Percentiles rank a stretch among this genome's conserved stretches.
Conservation (phyloP, 2,888 invertebrate species). For the Heteromyza rotundicornis region DNA sequence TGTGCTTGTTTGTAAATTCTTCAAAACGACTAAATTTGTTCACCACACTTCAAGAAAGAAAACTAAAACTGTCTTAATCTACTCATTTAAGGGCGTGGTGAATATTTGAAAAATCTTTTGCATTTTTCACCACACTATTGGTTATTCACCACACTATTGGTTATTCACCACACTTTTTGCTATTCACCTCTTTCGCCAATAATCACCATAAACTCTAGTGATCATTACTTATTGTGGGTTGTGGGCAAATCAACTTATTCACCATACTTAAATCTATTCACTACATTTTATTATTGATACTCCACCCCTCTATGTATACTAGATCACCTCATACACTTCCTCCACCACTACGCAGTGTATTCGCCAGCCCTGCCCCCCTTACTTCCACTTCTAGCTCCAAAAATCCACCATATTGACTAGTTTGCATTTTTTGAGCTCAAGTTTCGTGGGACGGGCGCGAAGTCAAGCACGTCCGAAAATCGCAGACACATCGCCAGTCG, state of each 20-base stretch:
- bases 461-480: constrained; percentile 72
- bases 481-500: constrained; percentile 71
- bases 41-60: too few species aligned
- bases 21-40: too few species aligned
- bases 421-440: constrained; percentile 62
- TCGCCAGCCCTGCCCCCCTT: constrained; percentile 32
- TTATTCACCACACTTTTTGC: too few species aligned
- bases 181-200: too few species aligned
- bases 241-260: neutral
- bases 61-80: too few species aligned
- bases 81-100: too few species aligned
- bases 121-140: too few species aligned
- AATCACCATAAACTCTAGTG: too few species aligned
- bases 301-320: neutral
- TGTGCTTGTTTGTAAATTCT: too few species aligned
- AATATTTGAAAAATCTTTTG: too few species aligned
- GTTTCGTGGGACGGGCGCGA: constrained; percentile 59
- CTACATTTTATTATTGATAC: neutral
- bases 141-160: too few species aligned
- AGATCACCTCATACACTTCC: constrained; percentile 9
- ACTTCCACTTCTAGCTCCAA: constrained; percentile 62
- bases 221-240: constrained; percentile 6
- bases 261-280: neutral
- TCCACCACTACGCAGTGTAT: constrained; percentile 46
- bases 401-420: constrained; percentile 63